phyloP scores from a whole-genome alignment of 2,113 vertebrate species.

The Desmodus rotundus region DNA sequence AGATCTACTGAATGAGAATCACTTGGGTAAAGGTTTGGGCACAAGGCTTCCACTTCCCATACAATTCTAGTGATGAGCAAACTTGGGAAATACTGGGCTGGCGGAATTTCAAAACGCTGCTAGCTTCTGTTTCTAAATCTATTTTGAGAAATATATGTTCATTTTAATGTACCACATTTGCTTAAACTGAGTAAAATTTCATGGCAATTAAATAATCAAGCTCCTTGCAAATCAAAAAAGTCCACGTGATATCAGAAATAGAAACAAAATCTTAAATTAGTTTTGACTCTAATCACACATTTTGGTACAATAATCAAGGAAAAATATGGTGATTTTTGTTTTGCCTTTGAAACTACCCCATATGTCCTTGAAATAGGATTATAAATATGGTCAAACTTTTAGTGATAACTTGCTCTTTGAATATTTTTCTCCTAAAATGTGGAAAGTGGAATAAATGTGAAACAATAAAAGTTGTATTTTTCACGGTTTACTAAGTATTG shows the following conservation, averaged over 20 bases:
- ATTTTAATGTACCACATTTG: slow-evolving; percentile 53
- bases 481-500: not conserved
- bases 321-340: slow-evolving; percentile 48
- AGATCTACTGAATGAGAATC: not conserved
- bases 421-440: not conserved
- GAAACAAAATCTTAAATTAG: slow-evolving; percentile 52
- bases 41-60: not conserved
- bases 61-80: not conserved
- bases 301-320: slow-evolving; percentile 44
- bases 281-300: slow-evolving; percentile 41
- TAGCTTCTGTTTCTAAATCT: slow-evolving; percentile 15
- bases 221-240: slow-evolving; percentile 14
- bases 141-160: slow-evolving; percentile 51
- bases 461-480: not conserved
- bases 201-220: slow-evolving; percentile 69
- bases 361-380: slow-evolving; percentile 41
- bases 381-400: not conserved
- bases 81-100: not conserved
- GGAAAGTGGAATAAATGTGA: not conserved
- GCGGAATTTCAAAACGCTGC: not conserved
- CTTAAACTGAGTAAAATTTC: slow-evolving; percentile 45
- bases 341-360: slow-evolving; percentile 19
- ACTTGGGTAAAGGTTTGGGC: not conserved
- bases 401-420: not conserved
- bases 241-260: not conserved